phyloP scores from a whole-genome alignment of 2,888 invertebrate species.

The Heteromurus nitidus region DNA sequence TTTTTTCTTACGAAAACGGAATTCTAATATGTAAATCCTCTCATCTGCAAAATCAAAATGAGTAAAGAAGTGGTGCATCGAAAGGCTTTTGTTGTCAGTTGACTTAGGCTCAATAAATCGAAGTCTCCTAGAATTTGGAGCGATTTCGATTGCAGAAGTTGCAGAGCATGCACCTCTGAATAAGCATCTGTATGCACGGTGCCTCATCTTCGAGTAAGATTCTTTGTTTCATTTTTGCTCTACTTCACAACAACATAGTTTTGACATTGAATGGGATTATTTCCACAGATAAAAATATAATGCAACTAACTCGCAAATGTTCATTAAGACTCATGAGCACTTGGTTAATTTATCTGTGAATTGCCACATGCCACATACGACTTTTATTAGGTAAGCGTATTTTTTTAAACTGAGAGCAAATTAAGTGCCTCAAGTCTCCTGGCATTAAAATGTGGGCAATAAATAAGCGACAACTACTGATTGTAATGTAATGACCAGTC shows the following conservation, averaged over 20 bases:
- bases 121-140: background rate
- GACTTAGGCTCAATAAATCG: background rate
- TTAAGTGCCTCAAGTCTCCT: background rate
- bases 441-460: constrained; percentile 22
- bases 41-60: no score
- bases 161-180: no score
- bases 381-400: constrained; percentile 22
- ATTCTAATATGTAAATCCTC: no score
- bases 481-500: background rate
- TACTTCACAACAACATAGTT: constrained; percentile 4
- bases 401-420: constrained; percentile 9
- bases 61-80: no score
- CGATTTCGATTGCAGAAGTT: no score
- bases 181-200: no score
- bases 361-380: constrained; percentile 1
- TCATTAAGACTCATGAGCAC: no score
- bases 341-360: background rate
- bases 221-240: constrained; percentile 13
- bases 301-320: no score
- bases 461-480: background rate
- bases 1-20: no score
- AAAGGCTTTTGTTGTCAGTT: no score
- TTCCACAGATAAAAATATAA: background rate
- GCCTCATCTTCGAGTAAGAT: no score
- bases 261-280: background rate